Base-by-base conservation (phyloP, 2,797 vertebrate genomes). In the Brachyalestes nurse region DNA sequence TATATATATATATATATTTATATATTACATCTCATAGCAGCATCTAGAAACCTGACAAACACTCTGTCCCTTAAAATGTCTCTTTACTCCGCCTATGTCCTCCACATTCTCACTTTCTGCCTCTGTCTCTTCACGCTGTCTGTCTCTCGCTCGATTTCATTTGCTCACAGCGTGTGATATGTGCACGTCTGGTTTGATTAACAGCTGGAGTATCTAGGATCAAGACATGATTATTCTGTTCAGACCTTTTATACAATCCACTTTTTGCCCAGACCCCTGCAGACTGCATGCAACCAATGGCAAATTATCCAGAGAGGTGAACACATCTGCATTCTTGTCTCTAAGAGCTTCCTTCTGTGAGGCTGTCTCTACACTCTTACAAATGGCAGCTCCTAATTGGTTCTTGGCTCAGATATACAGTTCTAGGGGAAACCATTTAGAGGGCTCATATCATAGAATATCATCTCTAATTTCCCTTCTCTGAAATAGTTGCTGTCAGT, bases 21-120 rank as follows among this genome's bases (percentile, higher is more conserved):
- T n/a, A 28, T 28, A 5, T 28, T 55, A 57, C 65, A 51, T 80
- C 28, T 80, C 78, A 69, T 81, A 81, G 79, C 72, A 81, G 72
- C 79, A 75, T 81, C 72, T 75, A 61, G 61, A 75, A 81, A 60
- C 64, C 72, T 81, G 53, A 58, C 65, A 75, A 65, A 49, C 72
- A 51, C 47, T 71, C 45, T 38, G n/a, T 21, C 67, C 25, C 61
- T 70, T 7, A 38, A 21, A 17, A 1, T 12, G 34, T 57, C 53
- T 21, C 28, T 9, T 72, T 57, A 57, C 51, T 10, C 17, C 38
- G 23, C 55, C 67, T 71, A 25, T 40, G 45, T 53, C 53, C 47
- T 49, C 9, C 2, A 40, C 40, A 4, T 38, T 66, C 71, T 57
- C 60, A 38, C 49, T 23, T 67, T 70, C 64, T 81, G 64, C 65